These are phyloP conservation scores for Trichoplusia ni DNA, from an alignment of 1,140 invertebrate species.

Conservation along the genomic window DNA sequence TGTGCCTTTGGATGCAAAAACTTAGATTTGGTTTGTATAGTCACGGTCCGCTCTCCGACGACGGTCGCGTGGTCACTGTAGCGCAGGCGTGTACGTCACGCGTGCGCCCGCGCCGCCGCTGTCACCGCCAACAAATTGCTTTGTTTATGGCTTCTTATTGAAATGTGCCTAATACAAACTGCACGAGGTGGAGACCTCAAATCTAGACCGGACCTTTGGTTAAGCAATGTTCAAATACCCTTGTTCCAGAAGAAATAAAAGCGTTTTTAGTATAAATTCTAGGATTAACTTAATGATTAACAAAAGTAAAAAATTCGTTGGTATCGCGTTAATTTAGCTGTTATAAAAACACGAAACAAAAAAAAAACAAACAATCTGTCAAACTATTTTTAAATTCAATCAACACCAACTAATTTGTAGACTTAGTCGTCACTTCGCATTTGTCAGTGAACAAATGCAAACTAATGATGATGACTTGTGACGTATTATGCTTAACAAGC, in stretches of 20 bases:
- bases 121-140: slow-evolving; percentile 49
- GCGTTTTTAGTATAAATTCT: not conserved
- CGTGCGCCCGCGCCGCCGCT: slow-evolving; percentile 24
- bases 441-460: no score
- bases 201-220: slow-evolving; percentile 24
- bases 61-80: slow-evolving; percentile 24
- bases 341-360: no score
- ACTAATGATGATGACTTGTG: no score
- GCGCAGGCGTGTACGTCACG: slow-evolving; percentile 16
- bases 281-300: no score
- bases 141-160: slow-evolving; percentile 51
- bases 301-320: no score
- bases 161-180: slow-evolving; percentile 40
- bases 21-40: slow-evolving; percentile 2
- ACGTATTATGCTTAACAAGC: no score
- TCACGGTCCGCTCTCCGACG: slow-evolving; percentile 2
- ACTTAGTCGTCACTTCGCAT: no score
- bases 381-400: no score
- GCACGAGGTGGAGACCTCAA: not conserved
- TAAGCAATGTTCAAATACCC: not conserved
- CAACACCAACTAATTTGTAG: no score
- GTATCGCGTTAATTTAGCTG: no score
- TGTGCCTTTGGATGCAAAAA: slow-evolving; percentile 8
- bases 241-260: not conserved
- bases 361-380: no score